Conservation (phyloP, 2,797 vertebrate genomes). For the Ibycter americanus region DNA sequence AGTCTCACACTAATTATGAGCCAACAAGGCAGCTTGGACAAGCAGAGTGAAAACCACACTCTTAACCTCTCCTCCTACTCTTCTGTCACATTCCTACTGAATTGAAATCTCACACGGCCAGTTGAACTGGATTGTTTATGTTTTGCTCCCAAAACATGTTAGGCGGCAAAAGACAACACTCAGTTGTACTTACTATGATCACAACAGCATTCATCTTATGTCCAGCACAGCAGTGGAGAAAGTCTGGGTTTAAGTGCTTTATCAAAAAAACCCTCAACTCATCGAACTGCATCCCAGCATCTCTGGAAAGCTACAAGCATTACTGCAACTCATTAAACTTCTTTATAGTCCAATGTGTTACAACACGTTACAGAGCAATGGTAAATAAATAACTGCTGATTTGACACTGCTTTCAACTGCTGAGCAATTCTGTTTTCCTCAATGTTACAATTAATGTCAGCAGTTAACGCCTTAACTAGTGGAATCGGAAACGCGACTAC, state of each 20-base stretch:
- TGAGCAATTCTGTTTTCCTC: constrained; percentile 36
- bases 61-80: background rate
- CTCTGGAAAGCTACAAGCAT: background rate
- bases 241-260: background rate
- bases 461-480: constrained; percentile 37
- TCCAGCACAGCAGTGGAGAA: background rate
- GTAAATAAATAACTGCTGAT: constrained; percentile 59
- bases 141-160: background rate
- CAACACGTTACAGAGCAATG: constrained; percentile 13
- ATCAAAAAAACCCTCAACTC: background rate
- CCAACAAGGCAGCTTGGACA: background rate
- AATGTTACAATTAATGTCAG: constrained; percentile 46
- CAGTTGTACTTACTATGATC: background rate
- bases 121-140: background rate
- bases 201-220: background rate
- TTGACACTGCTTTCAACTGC: constrained; percentile 43
- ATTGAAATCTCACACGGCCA: background rate
- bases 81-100: background rate
- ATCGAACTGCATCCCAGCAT: background rate
- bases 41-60: background rate
- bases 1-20: background rate
- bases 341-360: background rate
- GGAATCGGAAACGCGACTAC: background rate
- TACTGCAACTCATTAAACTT: constrained; percentile 41
- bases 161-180: background rate